Conservation (phyloP, 2,888 invertebrate species). For the Stegophylla sp. region DNA sequence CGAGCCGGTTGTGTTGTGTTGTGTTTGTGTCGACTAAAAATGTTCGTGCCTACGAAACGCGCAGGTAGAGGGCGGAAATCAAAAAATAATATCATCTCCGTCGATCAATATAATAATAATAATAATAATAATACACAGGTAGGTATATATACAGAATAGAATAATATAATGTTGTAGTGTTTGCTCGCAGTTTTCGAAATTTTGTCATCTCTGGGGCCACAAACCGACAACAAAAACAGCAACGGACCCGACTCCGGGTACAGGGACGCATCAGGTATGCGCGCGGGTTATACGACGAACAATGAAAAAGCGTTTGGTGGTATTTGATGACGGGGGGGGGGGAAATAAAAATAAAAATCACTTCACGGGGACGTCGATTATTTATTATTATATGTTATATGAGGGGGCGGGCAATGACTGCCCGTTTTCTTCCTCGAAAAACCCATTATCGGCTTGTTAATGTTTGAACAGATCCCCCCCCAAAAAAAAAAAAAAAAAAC, state of each 20-base stretch:
- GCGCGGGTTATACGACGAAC: slow-evolving; percentile 13
- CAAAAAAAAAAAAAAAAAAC: too few species aligned
- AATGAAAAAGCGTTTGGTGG: slow-evolving; percentile 36
- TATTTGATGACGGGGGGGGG: slow-evolving; percentile 11
- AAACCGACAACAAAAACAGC: too few species aligned
- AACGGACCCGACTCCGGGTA: neutral
- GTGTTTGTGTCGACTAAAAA: neutral
- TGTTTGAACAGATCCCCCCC: slow-evolving; percentile 30
- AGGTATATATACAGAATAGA: too few species aligned
- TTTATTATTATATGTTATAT: slow-evolving; percentile 27
- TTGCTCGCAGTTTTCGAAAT: slow-evolving; percentile 1
- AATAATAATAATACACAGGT: too few species aligned
- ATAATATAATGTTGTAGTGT: neutral
- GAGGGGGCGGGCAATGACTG: slow-evolving; percentile 14
- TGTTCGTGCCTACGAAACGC: neutral
- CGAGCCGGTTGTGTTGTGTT: slow-evolving; percentile 17
- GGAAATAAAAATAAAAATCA: slow-evolving; percentile 20
- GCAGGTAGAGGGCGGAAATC: slow-evolving; percentile 1
- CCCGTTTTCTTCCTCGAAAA: slow-evolving; percentile 19
- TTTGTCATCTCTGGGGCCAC: too few species aligned
- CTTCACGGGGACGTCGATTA: slow-evolving; percentile 9
- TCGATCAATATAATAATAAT: slow-evolving; percentile 28
- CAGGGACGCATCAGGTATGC: neutral
- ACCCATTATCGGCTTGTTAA: slow-evolving; percentile 16
- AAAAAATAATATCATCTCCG: slow-evolving; percentile 21